Evolutionary conservation across 2,797 vertebrate genomes (phyloP).

Genomic region (Ciconia nigra): DNA sequence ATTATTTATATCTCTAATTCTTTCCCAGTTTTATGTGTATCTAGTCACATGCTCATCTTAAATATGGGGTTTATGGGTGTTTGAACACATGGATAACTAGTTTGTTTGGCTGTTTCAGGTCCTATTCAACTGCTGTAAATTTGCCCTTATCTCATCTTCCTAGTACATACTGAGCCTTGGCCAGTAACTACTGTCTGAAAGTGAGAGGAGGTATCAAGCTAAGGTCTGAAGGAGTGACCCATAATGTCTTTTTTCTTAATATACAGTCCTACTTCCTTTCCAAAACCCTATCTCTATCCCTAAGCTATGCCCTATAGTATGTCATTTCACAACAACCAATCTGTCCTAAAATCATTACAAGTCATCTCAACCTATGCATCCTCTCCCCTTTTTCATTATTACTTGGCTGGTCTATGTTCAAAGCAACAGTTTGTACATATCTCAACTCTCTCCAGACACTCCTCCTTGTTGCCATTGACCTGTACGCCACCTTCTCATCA

Average conservation of each 20-base stretch:
- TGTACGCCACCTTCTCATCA: neutral
- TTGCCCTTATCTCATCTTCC: neutral
- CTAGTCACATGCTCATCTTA: neutral
- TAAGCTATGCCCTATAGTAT: fast-evolving
- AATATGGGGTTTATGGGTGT: neutral
- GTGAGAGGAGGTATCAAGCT: neutral
- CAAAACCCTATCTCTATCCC: neutral
- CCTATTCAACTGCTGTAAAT: neutral
- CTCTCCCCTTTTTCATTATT: neutral
- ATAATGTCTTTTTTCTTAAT: neutral
- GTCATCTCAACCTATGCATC: neutral
- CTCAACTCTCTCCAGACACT: neutral
- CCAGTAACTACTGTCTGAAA: neutral
- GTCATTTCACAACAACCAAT: neutral
- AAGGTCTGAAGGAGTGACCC: neutral
- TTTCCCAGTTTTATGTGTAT: neutral
- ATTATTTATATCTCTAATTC: neutral
- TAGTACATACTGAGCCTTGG: neutral
- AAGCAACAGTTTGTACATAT: neutral
- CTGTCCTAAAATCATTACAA: neutral
- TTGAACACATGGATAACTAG: neutral
- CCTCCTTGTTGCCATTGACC: neutral
- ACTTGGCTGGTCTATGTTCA: neutral
- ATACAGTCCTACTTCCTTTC: neutral
- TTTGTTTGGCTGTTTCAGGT: neutral